Conservation (phyloP, 2,113 vertebrate genomes). For the Opisthocomus hoazin region DNA sequence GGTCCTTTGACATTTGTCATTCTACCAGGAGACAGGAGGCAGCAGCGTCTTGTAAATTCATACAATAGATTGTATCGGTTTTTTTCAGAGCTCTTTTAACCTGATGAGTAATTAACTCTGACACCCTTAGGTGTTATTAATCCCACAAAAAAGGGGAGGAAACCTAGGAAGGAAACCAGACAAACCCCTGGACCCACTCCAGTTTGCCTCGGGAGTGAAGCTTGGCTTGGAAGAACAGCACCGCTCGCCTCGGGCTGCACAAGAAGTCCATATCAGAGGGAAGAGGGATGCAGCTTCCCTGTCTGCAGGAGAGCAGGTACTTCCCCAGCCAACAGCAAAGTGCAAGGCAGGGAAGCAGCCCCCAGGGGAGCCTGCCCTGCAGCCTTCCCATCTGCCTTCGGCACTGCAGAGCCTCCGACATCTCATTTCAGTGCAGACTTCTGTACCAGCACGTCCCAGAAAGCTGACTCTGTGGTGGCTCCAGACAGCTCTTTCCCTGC, state of each 20-base stretch:
- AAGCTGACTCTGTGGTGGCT: not conserved
- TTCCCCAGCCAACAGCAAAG: not conserved
- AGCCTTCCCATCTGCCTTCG: not conserved
- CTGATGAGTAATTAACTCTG: conserved; percentile 21
- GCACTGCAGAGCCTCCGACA: not conserved
- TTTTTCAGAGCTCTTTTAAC: not conserved
- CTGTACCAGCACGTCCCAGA: not conserved
- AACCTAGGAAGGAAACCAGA: conserved; percentile 30
- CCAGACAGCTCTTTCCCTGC: not conserved
- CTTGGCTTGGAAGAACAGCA: not conserved
- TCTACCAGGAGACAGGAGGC: not conserved
- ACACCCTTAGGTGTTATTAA: conserved; percentile 56
- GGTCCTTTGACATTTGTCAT: not conserved
- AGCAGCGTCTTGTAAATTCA: not conserved
- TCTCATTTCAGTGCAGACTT: not conserved
- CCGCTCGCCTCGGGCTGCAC: fast-evolving
- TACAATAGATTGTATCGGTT: not conserved
- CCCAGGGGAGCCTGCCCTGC: not conserved
- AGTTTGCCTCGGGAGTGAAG: not conserved
- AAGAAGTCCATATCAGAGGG: not conserved
- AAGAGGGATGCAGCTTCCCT: not conserved
- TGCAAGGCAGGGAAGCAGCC: not conserved
- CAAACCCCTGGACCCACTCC: conserved; percentile 2
- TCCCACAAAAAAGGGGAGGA: conserved; percentile 27
- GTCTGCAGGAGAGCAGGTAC: conserved; percentile 35